phyloP scores from a whole-genome alignment of 2,888 invertebrate genomes.

The Agrochola litura region DNA sequence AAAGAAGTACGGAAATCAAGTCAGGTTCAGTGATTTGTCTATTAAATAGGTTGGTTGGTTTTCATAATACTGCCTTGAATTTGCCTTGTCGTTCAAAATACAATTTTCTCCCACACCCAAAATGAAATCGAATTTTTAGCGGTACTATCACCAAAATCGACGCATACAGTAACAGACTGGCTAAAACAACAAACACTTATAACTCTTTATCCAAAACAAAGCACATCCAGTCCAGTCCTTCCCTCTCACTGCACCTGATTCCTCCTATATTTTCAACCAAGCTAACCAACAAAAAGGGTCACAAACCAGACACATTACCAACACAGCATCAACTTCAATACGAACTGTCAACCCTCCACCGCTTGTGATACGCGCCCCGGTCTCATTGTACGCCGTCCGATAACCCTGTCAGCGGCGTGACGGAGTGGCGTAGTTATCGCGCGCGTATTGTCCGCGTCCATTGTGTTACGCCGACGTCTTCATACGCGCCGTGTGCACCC shows the following conservation, averaged over 20 bases:
- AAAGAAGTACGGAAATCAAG: no score
- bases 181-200: background rate
- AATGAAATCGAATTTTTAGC: no score
- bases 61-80: background rate
- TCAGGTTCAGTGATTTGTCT: no score
- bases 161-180: no score
- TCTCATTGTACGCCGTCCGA: conserved; percentile 79
- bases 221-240: background rate
- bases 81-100: background rate
- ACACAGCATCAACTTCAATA: conserved; percentile 41
- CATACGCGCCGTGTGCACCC: conserved; percentile 74
- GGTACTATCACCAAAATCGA: no score
- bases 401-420: conserved; percentile 89
- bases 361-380: conserved; percentile 68
- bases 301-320: conserved; percentile 31
- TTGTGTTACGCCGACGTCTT: conserved; percentile 85
- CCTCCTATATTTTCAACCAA: background rate
- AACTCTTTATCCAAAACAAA: background rate
- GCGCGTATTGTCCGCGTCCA: conserved; percentile 83
- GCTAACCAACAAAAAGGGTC: conserved; percentile 26
- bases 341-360: conserved; percentile 63
- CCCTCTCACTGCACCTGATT: background rate
- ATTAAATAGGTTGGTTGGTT: no score
- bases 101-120: no score
- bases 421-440: conserved; percentile 89